Conservation (phyloP, 2,888 invertebrate genomes). For the Chaitophorus viminalis region DNA sequence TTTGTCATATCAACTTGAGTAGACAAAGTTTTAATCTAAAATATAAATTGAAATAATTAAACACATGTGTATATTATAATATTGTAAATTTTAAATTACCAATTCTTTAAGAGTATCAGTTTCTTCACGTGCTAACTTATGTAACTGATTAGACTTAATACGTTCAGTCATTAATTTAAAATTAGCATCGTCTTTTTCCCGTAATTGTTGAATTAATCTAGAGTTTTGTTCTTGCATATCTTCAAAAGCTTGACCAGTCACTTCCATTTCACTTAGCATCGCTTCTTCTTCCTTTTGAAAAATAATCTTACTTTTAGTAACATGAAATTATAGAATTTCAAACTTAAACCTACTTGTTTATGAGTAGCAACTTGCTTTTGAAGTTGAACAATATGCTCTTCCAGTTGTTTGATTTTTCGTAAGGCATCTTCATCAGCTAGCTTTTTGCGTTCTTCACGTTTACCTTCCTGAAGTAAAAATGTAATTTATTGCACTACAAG, state of each 20-base stretch:
- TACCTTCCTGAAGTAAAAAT: conserved; percentile 72
- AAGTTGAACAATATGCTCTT: conserved; percentile 91
- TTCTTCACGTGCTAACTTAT: conserved; percentile 92
- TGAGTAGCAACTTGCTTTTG: conserved; percentile 90
- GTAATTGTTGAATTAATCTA: conserved; percentile 89
- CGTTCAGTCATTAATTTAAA: conserved; percentile 98
- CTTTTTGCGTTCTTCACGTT: conserved; percentile 89
- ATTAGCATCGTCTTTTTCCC: conserved; percentile 98
- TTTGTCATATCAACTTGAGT: conserved; percentile 95
- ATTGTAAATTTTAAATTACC: conserved; percentile 68
- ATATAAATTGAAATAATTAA: background rate
- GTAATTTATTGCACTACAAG: no score
- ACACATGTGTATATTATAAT: background rate
- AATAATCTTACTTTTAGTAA: background rate
- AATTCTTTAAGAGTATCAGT: conserved; percentile 93
- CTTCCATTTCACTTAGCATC: conserved; percentile 97
- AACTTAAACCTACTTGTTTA: conserved; percentile 74
- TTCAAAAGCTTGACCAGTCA: conserved; percentile 98
- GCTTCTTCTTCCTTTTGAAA: conserved; percentile 88
- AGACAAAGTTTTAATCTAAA: conserved; percentile 78
- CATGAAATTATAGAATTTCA: background rate
- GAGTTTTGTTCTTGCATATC: conserved; percentile 99
- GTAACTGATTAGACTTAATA: conserved; percentile 94
- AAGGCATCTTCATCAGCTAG: conserved; percentile 94
- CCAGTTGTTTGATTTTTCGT: conserved; percentile 91